These are phyloP conservation scores for Heterodera schachtii DNA, from an alignment of 1,140 invertebrate species.

Conservation along the genomic window DNA sequence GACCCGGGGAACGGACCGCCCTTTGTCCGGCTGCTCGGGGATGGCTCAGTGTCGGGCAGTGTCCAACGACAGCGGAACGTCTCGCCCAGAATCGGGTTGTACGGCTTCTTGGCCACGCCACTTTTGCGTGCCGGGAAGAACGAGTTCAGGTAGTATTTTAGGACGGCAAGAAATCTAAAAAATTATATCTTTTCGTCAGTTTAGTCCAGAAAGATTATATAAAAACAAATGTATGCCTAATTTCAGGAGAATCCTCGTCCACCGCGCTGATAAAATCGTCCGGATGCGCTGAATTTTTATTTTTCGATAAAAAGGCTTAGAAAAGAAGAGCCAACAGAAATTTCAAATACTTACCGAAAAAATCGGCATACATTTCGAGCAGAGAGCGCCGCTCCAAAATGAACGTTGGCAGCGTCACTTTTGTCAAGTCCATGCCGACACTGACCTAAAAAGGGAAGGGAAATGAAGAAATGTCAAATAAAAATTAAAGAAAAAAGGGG, in stretches of 20 bases:
- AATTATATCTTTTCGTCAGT: no score
- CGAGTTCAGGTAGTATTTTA: slow-evolving; percentile 68
- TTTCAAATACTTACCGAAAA: slow-evolving; percentile 62
- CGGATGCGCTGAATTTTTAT: slow-evolving; percentile 69
- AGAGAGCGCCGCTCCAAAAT: slow-evolving; percentile 70
- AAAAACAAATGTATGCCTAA: no score
- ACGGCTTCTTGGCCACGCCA: slow-evolving; percentile 71
- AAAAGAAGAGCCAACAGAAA: background rate
- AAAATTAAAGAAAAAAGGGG: background rate
- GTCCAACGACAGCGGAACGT: slow-evolving; percentile 70
- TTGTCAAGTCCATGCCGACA: slow-evolving; percentile 72
- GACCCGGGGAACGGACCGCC: slow-evolving; percentile 63
- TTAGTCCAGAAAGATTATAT: no score
- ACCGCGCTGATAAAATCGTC: slow-evolving; percentile 58
- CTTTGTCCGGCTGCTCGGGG: slow-evolving; percentile 71
- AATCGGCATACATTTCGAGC: slow-evolving; percentile 72
- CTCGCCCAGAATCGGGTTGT: slow-evolving; percentile 72
- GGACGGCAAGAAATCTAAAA: slow-evolving; percentile 19
- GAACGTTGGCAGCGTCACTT: slow-evolving; percentile 71
- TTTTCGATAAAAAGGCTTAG: slow-evolving; percentile 1
- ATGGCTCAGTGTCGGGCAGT: slow-evolving; percentile 68
- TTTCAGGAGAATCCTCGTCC: slow-evolving; percentile 64
- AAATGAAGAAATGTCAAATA: background rate
- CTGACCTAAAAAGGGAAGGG: slow-evolving; percentile 68
- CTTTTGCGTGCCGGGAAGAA: slow-evolving; percentile 70